Conservation (phyloP, 2,888 invertebrate genomes). For the Pristionchus maxplancki region DNA sequence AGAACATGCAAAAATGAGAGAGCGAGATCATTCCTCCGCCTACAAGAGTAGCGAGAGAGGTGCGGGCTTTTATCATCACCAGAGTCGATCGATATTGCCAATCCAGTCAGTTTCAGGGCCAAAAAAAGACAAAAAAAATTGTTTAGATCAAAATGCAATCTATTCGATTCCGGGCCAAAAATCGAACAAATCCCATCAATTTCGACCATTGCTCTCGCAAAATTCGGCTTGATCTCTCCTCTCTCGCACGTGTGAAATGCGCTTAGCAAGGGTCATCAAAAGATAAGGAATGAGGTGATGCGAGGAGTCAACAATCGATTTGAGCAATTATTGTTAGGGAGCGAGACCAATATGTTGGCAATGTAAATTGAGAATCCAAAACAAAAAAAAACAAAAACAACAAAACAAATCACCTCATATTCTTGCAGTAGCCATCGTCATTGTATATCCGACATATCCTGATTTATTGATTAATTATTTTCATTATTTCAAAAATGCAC, state of each 20-base stretch:
- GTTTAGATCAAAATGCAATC: too few species aligned
- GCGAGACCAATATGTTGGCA: too few species aligned
- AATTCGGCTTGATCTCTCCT: neutral
- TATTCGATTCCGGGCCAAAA: too few species aligned
- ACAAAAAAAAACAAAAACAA: neutral
- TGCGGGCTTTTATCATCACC: too few species aligned
- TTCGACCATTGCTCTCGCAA: neutral
- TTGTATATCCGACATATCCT: slow-evolving; percentile 47
- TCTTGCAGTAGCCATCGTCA: neutral
- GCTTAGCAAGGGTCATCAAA: neutral
- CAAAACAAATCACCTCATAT: neutral
- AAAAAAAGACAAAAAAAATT: too few species aligned
- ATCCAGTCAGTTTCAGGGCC: too few species aligned
- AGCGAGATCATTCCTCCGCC: too few species aligned
- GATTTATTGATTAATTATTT: slow-evolving; percentile 6
- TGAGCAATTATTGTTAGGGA: too few species aligned
- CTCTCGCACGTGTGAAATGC: neutral
- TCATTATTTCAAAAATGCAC: neutral
- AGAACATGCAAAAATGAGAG: too few species aligned
- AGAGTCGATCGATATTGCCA: too few species aligned
- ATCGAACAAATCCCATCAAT: neutral
- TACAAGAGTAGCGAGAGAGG: too few species aligned
- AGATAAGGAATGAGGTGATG: slow-evolving; percentile 5
- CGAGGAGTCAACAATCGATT: neutral
- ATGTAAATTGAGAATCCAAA: too few species aligned